A percentile compares a stretch with the other conserved stretches of the same genome.
Evolutionary conservation across 2,797 vertebrate genomes (phyloP).

Genomic region (Poecilia velifera): DNA sequence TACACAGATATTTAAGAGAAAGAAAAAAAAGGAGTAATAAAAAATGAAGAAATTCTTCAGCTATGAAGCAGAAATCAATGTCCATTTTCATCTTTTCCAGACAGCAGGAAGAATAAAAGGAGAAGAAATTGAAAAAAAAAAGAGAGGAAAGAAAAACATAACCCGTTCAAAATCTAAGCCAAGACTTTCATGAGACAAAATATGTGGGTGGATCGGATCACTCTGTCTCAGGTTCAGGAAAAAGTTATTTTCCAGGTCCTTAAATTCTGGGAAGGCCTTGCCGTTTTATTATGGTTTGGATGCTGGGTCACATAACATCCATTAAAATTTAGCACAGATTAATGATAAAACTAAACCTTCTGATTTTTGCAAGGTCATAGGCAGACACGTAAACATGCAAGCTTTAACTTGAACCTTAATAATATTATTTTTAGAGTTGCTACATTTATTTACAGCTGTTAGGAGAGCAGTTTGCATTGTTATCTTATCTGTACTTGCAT

Average conservation of each 20-base stretch:
- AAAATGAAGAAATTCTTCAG: conserved; percentile 38
- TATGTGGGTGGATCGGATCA: conserved; percentile 61
- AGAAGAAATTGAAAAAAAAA: conserved; percentile 35
- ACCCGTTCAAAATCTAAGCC: conserved; percentile 41
- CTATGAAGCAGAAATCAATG: conserved; percentile 43
- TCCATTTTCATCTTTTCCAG: conserved; percentile 52
- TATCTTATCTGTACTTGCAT: neutral
- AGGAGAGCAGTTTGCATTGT: neutral
- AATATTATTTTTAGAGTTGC: neutral
- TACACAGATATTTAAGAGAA: conserved; percentile 15
- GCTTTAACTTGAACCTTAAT: neutral
- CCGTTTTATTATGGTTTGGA: conserved; percentile 13
- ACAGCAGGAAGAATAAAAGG: conserved; percentile 53
- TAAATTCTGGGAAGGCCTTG: conserved; percentile 30
- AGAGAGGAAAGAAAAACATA: conserved; percentile 26
- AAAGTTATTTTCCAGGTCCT: conserved; percentile 56
- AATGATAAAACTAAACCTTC: conserved; percentile 11
- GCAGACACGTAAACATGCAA: neutral
- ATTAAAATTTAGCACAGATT: conserved; percentile 6
- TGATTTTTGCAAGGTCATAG: neutral
- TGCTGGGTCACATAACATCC: neutral
- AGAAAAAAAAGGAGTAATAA: conserved; percentile 4
- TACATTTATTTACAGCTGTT: neutral
- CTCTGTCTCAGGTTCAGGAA: conserved; percentile 36
- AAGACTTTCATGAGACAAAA: conserved; percentile 47